These are phyloP conservation scores for Meriones psammophilus DNA, from an alignment of 2,797 vertebrate species.

Conservation along the genomic window DNA sequence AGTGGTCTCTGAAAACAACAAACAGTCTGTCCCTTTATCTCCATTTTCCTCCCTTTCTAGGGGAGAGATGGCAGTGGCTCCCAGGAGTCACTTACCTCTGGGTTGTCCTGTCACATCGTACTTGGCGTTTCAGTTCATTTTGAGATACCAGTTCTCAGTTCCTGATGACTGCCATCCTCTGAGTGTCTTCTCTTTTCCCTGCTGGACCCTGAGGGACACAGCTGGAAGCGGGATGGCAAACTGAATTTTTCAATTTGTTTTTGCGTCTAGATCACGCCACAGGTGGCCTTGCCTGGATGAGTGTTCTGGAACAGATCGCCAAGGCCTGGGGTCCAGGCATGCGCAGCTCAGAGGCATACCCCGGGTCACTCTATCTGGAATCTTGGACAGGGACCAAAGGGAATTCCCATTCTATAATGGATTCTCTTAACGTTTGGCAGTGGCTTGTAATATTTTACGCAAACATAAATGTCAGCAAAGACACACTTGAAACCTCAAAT, in stretches of 20 bases:
- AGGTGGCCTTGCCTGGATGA: not conserved
- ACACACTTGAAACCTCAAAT: not conserved
- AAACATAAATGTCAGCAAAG: not conserved
- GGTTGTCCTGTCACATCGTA: not conserved
- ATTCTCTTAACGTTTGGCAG: not conserved
- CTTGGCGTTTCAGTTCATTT: not conserved
- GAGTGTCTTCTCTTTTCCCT: not conserved
- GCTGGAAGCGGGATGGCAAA: not conserved
- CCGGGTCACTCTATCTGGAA: not conserved
- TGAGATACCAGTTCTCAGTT: not conserved
- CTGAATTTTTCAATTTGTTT: not conserved
- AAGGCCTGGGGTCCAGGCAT: not conserved
- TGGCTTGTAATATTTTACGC: not conserved
- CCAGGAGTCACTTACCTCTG: not conserved
- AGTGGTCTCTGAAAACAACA: not conserved
- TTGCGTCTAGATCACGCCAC: not conserved
- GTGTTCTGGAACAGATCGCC: not conserved
- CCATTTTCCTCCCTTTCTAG: not conserved
- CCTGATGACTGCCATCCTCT: too few relatives aligned
- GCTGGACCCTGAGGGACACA: not conserved
- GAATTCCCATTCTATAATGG: not conserved
- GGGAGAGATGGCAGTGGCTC: not conserved
- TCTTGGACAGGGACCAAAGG: not conserved
- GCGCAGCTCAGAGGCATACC: not conserved
- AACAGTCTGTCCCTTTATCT: not conserved